phyloP scores from a whole-genome alignment of 2,888 invertebrate genomes.

The Rhingia rostrata region DNA sequence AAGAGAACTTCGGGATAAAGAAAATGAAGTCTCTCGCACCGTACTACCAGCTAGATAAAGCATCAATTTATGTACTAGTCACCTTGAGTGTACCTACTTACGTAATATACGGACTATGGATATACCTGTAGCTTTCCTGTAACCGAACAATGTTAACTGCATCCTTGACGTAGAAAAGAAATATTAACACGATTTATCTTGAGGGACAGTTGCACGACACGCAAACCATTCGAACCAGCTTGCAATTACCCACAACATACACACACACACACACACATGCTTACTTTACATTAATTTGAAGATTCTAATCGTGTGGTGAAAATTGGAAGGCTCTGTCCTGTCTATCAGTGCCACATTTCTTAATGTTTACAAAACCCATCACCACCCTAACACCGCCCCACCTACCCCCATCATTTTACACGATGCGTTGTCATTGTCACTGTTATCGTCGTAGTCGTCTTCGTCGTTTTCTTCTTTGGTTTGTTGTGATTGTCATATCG shows the following conservation, averaged over 20 bases:
- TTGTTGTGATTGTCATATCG: constrained; percentile 36
- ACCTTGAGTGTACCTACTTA: too few relatives aligned
- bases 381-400: not conserved
- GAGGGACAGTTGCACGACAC: constrained; percentile 5
- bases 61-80: too few relatives aligned
- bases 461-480: not conserved
- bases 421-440: constrained; percentile 25
- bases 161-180: not conserved
- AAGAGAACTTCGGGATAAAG: too few relatives aligned
- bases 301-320: constrained; percentile 37
- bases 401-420: not conserved
- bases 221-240: constrained; percentile 1
- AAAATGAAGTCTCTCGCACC: too few relatives aligned
- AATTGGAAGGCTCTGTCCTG: constrained; percentile 23
- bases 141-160: not conserved
- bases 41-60: too few relatives aligned
- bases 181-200: constrained; percentile 17
- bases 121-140: too few relatives aligned
- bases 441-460: constrained; percentile 21
- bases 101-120: too few relatives aligned
- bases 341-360: constrained; percentile 14
- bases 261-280: not conserved
- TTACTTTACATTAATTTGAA: constrained; percentile 10
- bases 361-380: constrained; percentile 23
- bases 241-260: constrained; percentile 31